Conservation (phyloP, 2,888 invertebrate genomes). For the Antitype chi region DNA sequence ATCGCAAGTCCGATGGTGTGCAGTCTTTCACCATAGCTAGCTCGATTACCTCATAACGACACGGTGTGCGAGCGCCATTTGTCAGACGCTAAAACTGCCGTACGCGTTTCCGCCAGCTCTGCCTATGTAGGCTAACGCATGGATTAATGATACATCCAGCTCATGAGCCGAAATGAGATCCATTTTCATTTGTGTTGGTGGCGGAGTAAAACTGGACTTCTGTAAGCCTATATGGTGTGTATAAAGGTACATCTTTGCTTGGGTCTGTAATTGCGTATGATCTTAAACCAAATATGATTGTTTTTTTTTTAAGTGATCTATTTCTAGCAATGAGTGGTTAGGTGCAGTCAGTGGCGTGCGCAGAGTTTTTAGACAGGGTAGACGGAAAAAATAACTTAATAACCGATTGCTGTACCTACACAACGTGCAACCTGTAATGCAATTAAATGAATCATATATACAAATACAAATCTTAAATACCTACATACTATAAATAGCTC, state of each 20-base stretch:
- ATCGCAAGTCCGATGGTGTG: slow-evolving; percentile 8
- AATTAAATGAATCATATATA: too few species aligned
- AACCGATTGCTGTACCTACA: too few species aligned
- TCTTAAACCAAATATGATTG: slow-evolving; percentile 4
- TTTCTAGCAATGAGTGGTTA: neutral
- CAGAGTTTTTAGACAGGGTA: too few species aligned
- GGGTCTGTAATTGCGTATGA: neutral
- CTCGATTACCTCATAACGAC: slow-evolving; percentile 74
- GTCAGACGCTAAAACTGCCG: slow-evolving; percentile 63
- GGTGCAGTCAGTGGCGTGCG: too few species aligned
- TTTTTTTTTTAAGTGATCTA: neutral
- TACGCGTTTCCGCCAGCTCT: neutral
- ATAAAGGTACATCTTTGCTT: neutral
- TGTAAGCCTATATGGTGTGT: neutral
- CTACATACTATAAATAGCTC: too few species aligned
- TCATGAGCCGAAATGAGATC: slow-evolving; percentile 67
- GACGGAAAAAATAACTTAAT: too few species aligned
- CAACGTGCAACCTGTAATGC: too few species aligned
- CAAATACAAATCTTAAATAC: too few species aligned
- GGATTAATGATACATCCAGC: slow-evolving; percentile 67
- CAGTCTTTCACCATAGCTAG: slow-evolving; percentile 35
- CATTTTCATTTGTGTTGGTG: slow-evolving; percentile 62
- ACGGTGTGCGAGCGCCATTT: slow-evolving; percentile 70
- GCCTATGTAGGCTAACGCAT: slow-evolving; percentile 30
- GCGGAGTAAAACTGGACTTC: neutral